Percentiles rank a stretch among this genome's conserved stretches.
These are phyloP conservation scores for Agraylea sexmaculata DNA, from an alignment of 1,140 invertebrate species.

Conservation along the genomic window DNA sequence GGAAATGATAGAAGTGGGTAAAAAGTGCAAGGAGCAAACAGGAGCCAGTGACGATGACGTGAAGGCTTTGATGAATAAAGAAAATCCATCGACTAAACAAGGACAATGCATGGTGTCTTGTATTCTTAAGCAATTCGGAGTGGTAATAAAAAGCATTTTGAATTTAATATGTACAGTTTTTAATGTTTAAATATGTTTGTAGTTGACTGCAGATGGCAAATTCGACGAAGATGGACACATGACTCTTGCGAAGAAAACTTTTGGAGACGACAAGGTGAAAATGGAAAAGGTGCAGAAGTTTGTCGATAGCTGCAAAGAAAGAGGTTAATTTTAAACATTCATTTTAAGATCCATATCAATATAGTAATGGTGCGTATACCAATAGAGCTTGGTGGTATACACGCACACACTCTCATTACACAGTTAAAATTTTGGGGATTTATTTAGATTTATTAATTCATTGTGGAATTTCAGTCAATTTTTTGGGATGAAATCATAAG, in stretches of 20 bases:
- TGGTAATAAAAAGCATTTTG: too few relatives aligned
- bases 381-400: too few relatives aligned
- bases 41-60: slow-evolving; percentile 14
- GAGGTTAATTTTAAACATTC: slow-evolving; percentile 12
- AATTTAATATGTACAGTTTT: too few relatives aligned
- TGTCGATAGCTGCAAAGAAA: slow-evolving; percentile 14
- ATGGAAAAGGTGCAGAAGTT: slow-evolving; percentile 14
- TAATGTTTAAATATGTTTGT: too few relatives aligned
- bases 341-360: too few relatives aligned
- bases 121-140: slow-evolving; percentile 17
- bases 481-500: too few relatives aligned
- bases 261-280: slow-evolving; percentile 13
- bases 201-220: slow-evolving; percentile 16
- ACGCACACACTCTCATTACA: too few relatives aligned
- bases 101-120: slow-evolving; percentile 20
- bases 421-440: too few relatives aligned
- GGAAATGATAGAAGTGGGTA: slow-evolving; percentile 15
- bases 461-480: too few relatives aligned
- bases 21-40: slow-evolving; percentile 17
- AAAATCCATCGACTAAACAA: slow-evolving; percentile 4
- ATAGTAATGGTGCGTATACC: too few relatives aligned
- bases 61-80: slow-evolving; percentile 12
- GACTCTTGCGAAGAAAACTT: slow-evolving; percentile 12
- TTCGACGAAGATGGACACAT: slow-evolving; percentile 15
- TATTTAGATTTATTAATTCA: too few relatives aligned